Evolutionary conservation across 2,113 vertebrate species (phyloP).

Genomic region (Syngnathoides biaculeatus): DNA sequence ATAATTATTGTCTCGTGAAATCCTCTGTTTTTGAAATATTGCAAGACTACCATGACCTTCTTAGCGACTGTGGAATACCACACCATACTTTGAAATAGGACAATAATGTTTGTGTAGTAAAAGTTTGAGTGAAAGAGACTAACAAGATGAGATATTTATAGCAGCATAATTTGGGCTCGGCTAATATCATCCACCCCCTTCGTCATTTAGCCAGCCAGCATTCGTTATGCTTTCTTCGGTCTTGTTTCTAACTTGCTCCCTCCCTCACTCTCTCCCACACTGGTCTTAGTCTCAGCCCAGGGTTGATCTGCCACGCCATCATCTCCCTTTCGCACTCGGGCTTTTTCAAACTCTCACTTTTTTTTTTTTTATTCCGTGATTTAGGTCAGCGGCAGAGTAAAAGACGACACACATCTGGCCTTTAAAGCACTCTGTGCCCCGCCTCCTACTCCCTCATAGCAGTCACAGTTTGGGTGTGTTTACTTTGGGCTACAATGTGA

Average conservation of each 20-base stretch:
- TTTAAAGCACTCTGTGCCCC: slow-evolving; percentile 51
- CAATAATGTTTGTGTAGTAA: slow-evolving; percentile 14
- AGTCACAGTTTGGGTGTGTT: neutral
- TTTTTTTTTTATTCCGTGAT: slow-evolving; percentile 66
- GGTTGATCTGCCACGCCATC: slow-evolving; percentile 10
- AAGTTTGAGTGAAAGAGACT: slow-evolving; percentile 33
- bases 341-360: slow-evolving; percentile 30
- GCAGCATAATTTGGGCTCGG: slow-evolving; percentile 47
- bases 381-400: slow-evolving; percentile 74
- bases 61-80: neutral
- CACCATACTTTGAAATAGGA: neutral
- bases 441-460: neutral
- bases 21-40: neutral
- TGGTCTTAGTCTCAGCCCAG: neutral
- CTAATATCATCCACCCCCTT: slow-evolving; percentile 48
- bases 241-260: slow-evolving; percentile 2
- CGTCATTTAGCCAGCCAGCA: neutral
- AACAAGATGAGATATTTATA: slow-evolving; percentile 62
- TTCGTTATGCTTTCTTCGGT: neutral
- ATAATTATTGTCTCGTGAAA: neutral
- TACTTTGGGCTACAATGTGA: neutral
- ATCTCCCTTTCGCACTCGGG: slow-evolving; percentile 5
- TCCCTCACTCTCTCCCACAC: slow-evolving; percentile 2
- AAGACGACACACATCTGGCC: slow-evolving; percentile 69
- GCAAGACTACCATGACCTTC: neutral